Base-by-base conservation (phyloP, 2,113 vertebrate genomes). In the Misgurnus anguillicaudatus region DNA sequence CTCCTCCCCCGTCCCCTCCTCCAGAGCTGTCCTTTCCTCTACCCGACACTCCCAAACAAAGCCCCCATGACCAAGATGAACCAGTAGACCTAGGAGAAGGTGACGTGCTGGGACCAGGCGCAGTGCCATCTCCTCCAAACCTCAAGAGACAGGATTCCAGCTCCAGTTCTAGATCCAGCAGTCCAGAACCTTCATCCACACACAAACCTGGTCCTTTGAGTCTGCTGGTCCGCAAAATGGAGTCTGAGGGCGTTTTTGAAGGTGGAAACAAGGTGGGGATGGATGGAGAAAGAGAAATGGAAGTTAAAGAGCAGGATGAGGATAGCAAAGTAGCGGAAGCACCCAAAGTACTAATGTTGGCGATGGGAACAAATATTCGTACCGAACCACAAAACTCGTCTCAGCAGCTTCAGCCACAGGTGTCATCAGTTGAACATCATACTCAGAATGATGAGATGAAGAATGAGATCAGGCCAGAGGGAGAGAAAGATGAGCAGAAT, bases 21-120 rank as follows among this genome's bases (percentile, higher is more conserved):
- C 91, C 91, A 3, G 88, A 93, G 71, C 81, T 87, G 61, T 88
- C 92, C 61, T 94, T 92, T 75, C 90, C 90, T 8, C 80, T 94
- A 5, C 93, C 93, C 0, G 93, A 94, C 85, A 94, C 93, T 79
- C 93, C 93, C 68, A 94, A 93, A 84, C 93, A 94, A 83, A 94
- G 93, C 73, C 93, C 93, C 3, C 91, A 89, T 3, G 90, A 91
- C 73, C 72, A 87, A 53, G 90, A 90, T 0, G 81, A 92, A 11
- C 87, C 87, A 3, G 89, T 88, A n/a, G 82, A 75, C 61, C 87
- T 83, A 13, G 82, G 66, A 6, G 69, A 68, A 10, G 78, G 71
- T 6, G 70, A 74, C 31, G 82, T 78, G 5, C 80, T 76, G 4
- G 83, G 78, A 4, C 47, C 5, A 57, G 80, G 0, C 0, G 19